Evolutionary conservation across 2,797 vertebrate genomes (phyloP), one percentile per base, ranked within the genome.

Genomic region (Oryzias dopingdopingensis): DNA sequence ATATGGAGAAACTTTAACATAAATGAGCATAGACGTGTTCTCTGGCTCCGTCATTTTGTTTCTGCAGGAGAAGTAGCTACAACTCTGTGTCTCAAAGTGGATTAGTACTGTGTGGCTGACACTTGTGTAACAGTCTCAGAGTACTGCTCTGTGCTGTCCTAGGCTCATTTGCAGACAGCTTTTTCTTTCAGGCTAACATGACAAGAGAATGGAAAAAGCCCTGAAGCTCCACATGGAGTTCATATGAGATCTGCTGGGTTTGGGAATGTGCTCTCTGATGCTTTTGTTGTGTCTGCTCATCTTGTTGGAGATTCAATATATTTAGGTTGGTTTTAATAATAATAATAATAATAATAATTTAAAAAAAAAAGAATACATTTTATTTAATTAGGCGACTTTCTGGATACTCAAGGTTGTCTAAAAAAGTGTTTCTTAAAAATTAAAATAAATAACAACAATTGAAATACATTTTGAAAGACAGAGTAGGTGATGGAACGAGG

Each of bases 121-220:
- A 45, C 44, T 45, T 45, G 44, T 45, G 44, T 45, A 45, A 45
- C 16, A 18, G n/a, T 45, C 44, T 45, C 17, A 45, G 17, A 44
- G 18, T 20, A 20, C 44, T 45, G 17, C 18, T 17, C 17, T 45
- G 17, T 3, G 44, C 44, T 45, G 10, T 12, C 17, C 17, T 45
- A 45, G 20, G 44, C 44, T 45, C n/a, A 20, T 45, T 45, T 45
- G 8, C 44, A 17, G 17, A 8, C 17, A 3, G 44, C 17, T 45
- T 45, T 45, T 45, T 16, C 10, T 18, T 20, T 8, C 6, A 44
- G 5, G 44, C 17, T 17, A 45, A 18, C n/a, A 45, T 18, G 14
- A 42, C 42, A 20, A 45, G 44, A 45, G 17, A 45, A 45, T 20
- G 44, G 8, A 20, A 45, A 45, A 18, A 45, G 12, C 16, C n/a